Conservation (phyloP, 2,797 vertebrate genomes). For the Decapterus maruadsi region DNA sequence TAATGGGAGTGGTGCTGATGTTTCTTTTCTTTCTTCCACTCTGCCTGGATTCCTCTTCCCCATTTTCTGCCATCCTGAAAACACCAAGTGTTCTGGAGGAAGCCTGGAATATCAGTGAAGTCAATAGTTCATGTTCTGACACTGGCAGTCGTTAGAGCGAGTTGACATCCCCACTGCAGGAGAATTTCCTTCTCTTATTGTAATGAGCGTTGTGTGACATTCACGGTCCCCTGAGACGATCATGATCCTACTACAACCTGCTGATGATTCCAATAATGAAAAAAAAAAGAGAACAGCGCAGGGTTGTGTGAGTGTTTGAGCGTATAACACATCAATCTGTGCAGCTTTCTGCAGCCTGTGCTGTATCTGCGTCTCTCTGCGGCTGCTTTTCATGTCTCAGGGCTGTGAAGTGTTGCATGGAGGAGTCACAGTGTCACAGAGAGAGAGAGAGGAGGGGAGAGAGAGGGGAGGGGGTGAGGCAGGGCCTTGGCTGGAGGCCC, state of each 20-base stretch:
- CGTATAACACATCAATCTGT: background rate
- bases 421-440: constrained; percentile 4
- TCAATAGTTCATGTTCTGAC: background rate
- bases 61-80: background rate
- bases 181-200: background rate
- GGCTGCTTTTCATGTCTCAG: constrained; percentile 10
- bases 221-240: constrained; percentile 1
- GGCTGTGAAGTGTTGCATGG: constrained; percentile 7
- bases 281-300: background rate
- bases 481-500: constrained; percentile 33
- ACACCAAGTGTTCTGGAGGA: background rate
- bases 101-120: background rate
- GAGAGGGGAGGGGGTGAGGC: constrained; percentile 17
- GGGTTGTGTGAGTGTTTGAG: constrained; percentile 13
- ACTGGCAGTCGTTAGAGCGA: background rate
- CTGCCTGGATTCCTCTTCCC: background rate
- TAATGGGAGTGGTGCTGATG: background rate
- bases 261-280: background rate
- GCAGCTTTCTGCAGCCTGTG: constrained; percentile 23
- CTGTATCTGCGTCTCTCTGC: background rate
- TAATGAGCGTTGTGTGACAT: background rate
- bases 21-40: background rate
- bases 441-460: background rate
- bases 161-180: background rate
- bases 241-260: background rate